These are phyloP conservation scores for Atopsyche davidsoni DNA, from an alignment of 1,140 invertebrate species.

Conservation along the genomic window DNA sequence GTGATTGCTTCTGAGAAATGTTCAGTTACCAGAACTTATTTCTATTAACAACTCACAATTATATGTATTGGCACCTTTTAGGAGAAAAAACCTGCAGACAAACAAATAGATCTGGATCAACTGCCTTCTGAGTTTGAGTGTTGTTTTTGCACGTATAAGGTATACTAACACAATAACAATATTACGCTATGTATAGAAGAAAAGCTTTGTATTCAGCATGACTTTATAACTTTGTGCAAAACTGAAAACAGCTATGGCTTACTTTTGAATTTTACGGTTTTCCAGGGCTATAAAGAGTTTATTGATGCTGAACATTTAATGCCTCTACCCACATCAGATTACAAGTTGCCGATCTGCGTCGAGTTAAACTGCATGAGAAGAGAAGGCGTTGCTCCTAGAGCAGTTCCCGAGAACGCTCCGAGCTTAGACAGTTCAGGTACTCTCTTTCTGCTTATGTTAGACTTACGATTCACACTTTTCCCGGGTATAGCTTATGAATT, in stretches of 20 bases:
- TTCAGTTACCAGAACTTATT: neutral
- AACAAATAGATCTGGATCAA: slow-evolving; percentile 52
- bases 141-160: slow-evolving; percentile 93
- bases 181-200: neutral
- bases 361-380: slow-evolving; percentile 65
- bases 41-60: neutral
- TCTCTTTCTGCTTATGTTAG: too few relatives aligned
- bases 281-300: slow-evolving; percentile 80
- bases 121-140: slow-evolving; percentile 89
- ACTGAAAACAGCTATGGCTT: neutral
- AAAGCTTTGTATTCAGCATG: neutral
- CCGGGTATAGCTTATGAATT: slow-evolving; percentile 39
- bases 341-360: slow-evolving; percentile 69
- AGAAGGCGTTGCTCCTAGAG: slow-evolving; percentile 42
- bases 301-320: slow-evolving; percentile 81
- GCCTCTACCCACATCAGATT: slow-evolving; percentile 74
- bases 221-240: slow-evolving; percentile 1
- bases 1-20: neutral
- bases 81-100: slow-evolving; percentile 57
- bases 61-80: slow-evolving; percentile 35
- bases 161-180: slow-evolving; percentile 42
- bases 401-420: slow-evolving; percentile 45
- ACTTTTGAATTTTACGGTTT: slow-evolving; percentile 3
- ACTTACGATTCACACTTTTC: slow-evolving; percentile 6
- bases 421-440: slow-evolving; percentile 47